These are phyloP conservation scores for Drosophila repletoides DNA, from an alignment of 1,140 invertebrate species.

Conservation along the genomic window DNA sequence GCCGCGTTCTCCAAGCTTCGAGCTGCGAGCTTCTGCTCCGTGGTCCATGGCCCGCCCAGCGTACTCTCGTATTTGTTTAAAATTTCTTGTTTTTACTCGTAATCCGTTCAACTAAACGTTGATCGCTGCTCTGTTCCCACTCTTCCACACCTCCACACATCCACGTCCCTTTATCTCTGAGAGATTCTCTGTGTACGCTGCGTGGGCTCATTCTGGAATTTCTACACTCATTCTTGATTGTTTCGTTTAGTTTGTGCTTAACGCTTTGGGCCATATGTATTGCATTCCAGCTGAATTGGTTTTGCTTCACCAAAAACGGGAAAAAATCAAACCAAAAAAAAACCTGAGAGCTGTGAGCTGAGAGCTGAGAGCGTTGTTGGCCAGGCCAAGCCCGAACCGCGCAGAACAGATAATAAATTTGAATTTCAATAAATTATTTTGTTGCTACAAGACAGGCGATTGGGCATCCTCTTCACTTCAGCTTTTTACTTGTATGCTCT, in stretches of 20 bases:
- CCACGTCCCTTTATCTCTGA: not conserved
- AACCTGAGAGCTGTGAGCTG: constrained; percentile 11
- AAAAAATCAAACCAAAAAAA: constrained; percentile 8
- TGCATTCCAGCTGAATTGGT: constrained; percentile 77
- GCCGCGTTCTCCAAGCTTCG: too few relatives aligned
- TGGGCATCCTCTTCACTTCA: constrained; percentile 46
- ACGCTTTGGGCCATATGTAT: constrained; percentile 74
- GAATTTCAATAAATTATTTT: constrained; percentile 81
- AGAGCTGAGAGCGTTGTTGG: not conserved
- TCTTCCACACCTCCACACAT: not conserved
- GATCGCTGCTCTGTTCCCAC: constrained; percentile 15
- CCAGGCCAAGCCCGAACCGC: constrained; percentile 40
- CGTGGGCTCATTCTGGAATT: constrained; percentile 80
- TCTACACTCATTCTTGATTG: constrained; percentile 80
- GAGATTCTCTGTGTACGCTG: constrained; percentile 35
- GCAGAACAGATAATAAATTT: constrained; percentile 78
- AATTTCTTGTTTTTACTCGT: constrained; percentile 41
- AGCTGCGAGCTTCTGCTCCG: not conserved
- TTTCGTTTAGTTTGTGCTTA: constrained; percentile 74
- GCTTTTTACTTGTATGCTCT: constrained; percentile 33
- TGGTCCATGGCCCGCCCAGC: not conserved
- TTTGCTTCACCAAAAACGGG: constrained; percentile 29
- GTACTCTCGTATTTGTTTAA: constrained; percentile 53
- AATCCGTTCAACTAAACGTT: constrained; percentile 63
- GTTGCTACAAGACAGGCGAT: constrained; percentile 64